Percentiles rank a stretch among this genome's conserved stretches.
Conservation (phyloP, 2,888 invertebrate species). For the Thelaira solivaga region DNA sequence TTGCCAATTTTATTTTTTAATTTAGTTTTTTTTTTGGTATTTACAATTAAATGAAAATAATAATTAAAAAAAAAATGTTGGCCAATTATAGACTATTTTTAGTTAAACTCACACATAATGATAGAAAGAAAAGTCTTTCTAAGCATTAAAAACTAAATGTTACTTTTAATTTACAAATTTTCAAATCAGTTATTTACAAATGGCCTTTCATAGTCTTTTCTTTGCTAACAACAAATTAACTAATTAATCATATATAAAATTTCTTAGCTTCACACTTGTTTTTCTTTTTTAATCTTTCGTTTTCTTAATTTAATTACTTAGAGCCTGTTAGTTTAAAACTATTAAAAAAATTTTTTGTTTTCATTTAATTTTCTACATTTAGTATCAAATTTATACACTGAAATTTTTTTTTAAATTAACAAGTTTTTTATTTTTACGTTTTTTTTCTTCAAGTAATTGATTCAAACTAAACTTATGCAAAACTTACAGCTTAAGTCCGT, state of each 20-base stretch:
- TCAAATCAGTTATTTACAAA: too few relatives aligned
- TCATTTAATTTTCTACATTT: slow-evolving; percentile 14
- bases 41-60: too few relatives aligned
- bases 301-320: background rate
- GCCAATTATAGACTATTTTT: background rate
- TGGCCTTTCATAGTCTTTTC: too few relatives aligned
- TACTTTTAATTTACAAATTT: too few relatives aligned
- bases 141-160: too few relatives aligned
- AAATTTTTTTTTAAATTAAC: slow-evolving; percentile 50
- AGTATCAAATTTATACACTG: slow-evolving; percentile 54
- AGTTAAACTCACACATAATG: too few relatives aligned
- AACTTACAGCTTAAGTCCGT: too few relatives aligned
- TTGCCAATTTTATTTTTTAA: slow-evolving; percentile 18
- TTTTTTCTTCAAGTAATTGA: too few relatives aligned
- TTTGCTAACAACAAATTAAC: too few relatives aligned
- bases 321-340: slow-evolving; percentile 32
- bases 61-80: background rate
- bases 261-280: too few relatives aligned
- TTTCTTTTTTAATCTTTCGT: background rate
- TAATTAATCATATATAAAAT: too few relatives aligned
- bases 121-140: too few relatives aligned
- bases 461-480: slow-evolving; percentile 38
- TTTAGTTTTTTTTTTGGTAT: slow-evolving; percentile 28
- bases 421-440: slow-evolving; percentile 49
- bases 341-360: slow-evolving; percentile 29